These are phyloP conservation scores for Aleiodes leptofemur DNA, from an alignment of 2,888 invertebrate species.

Conservation along the genomic window DNA sequence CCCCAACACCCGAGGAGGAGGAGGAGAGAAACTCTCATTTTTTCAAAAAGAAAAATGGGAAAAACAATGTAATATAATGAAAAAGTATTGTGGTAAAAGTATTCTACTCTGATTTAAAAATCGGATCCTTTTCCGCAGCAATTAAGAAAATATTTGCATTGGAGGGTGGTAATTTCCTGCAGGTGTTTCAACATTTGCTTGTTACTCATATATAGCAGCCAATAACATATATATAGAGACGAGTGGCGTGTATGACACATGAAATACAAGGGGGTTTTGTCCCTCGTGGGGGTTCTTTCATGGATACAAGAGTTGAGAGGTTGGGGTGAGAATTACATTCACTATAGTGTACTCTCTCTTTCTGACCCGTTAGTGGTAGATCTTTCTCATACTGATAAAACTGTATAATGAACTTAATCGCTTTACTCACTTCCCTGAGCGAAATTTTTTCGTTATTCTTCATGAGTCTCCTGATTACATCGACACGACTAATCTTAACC, in stretches of 20 bases:
- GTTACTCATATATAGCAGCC: conserved; percentile 60
- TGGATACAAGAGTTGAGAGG: conserved; percentile 28
- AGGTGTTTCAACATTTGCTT: conserved; percentile 66
- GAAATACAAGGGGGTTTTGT: conserved; percentile 53
- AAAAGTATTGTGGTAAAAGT: no score
- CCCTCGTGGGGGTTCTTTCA: conserved; percentile 32
- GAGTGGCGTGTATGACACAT: conserved; percentile 72
- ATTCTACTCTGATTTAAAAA: not conserved
- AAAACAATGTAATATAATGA: no score
- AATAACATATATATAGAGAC: conserved; percentile 53
- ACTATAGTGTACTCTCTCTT: not conserved
- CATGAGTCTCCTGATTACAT: conserved; percentile 67
- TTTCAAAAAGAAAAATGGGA: no score
- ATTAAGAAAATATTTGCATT: conserved; percentile 73
- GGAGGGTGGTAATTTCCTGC: conserved; percentile 75
- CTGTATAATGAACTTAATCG: conserved; percentile 74
- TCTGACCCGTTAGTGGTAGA: conserved; percentile 68
- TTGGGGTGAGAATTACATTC: conserved; percentile 61
- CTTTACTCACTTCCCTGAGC: conserved; percentile 64
- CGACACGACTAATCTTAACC: conserved; percentile 64
- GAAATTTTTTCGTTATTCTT: conserved; percentile 74
- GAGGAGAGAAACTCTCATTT: no score
- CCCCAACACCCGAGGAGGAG: no score
- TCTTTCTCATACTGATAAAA: conserved; percentile 75
- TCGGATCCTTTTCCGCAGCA: conserved; percentile 7